Percentiles rank a stretch among this genome's conserved stretches.
These are phyloP conservation scores for Sanderia malayensis DNA, from an alignment of 30 jellyfish, hydroid and myxozoan genomes.

Conservation along the genomic window DNA sequence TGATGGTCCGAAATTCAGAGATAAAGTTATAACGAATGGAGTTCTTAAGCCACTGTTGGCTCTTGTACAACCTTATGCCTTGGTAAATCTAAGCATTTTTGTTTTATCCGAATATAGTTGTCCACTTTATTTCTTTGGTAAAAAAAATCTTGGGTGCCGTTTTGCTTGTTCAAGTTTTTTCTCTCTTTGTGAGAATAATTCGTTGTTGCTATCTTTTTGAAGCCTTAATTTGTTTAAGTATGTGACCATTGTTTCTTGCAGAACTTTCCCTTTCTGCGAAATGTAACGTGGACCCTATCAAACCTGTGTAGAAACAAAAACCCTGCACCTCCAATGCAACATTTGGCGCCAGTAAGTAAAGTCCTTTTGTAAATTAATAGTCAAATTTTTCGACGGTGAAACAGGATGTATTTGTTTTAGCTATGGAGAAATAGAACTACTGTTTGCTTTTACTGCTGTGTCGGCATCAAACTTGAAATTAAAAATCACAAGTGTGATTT, in stretches of 20 bases:
- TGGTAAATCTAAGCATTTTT: constrained; percentile 40
- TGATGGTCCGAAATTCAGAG: constrained; percentile 94
- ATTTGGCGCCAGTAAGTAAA: constrained; percentile 55
- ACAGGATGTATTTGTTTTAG: too few relatives aligned
- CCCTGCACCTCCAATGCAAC: constrained; percentile 91
- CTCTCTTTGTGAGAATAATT: background rate
- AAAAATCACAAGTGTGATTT: too few relatives aligned
- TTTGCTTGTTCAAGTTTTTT: too few relatives aligned
- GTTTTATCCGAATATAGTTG: background rate
- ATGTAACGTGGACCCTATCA: constrained; percentile 94
- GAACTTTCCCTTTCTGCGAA: constrained; percentile 76
- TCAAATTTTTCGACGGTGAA: too few relatives aligned
- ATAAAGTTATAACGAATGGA: constrained; percentile 76
- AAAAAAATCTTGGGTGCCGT: too few relatives aligned
- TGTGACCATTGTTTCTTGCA: background rate
- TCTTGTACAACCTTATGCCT: constrained; percentile 68
- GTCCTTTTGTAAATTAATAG: too few relatives aligned
- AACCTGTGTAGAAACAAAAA: constrained; percentile 93
- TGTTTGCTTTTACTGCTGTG: too few relatives aligned
- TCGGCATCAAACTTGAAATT: too few relatives aligned
- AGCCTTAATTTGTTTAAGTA: too few relatives aligned
- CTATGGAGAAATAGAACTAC: too few relatives aligned
- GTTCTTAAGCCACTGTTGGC: constrained; percentile 80
- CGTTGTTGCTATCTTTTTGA: too few relatives aligned
- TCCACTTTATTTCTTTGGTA: background rate